Percentiles rank a stretch among this genome's conserved stretches.
phyloP scores from a whole-genome alignment of 1,140 invertebrate genomes.

The Agrilus planipennis region DNA sequence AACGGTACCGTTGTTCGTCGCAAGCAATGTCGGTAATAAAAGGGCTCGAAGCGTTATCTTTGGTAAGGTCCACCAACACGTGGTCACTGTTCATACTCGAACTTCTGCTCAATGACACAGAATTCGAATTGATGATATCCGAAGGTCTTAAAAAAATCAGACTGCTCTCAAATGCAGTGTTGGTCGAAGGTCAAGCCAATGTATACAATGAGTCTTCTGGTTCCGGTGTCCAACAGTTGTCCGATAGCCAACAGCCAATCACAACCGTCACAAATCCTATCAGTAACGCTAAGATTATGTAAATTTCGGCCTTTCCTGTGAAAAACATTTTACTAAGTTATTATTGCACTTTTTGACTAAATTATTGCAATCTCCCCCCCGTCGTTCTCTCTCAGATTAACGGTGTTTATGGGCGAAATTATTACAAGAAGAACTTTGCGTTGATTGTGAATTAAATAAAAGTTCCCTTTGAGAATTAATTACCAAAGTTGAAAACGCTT shows the following conservation, averaged over 20 bases:
- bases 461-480: no score
- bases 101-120: conserved; percentile 12
- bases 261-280: conserved; percentile 58
- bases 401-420: no score
- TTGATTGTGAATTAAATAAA: no score
- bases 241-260: conserved; percentile 59
- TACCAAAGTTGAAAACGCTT: no score
- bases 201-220: conserved; percentile 48
- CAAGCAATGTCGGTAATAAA: no score
- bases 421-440: no score
- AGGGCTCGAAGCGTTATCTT: conserved; percentile 26
- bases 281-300: conserved; percentile 55
- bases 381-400: no score
- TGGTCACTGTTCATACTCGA: conserved; percentile 31
- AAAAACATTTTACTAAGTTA: no score
- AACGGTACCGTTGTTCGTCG: no score
- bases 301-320: conserved; percentile 57
- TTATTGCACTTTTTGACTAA: no score
- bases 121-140: conserved; percentile 17
- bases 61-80: conserved; percentile 28
- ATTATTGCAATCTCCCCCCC: no score
- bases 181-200: conserved; percentile 50
- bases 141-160: conserved; percentile 12
- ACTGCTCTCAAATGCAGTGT: conserved; percentile 34
- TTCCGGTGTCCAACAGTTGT: conserved; percentile 63